Base-by-base conservation (phyloP, 2,113 vertebrate genomes). In the Pomatorhinus ruficollis region DNA sequence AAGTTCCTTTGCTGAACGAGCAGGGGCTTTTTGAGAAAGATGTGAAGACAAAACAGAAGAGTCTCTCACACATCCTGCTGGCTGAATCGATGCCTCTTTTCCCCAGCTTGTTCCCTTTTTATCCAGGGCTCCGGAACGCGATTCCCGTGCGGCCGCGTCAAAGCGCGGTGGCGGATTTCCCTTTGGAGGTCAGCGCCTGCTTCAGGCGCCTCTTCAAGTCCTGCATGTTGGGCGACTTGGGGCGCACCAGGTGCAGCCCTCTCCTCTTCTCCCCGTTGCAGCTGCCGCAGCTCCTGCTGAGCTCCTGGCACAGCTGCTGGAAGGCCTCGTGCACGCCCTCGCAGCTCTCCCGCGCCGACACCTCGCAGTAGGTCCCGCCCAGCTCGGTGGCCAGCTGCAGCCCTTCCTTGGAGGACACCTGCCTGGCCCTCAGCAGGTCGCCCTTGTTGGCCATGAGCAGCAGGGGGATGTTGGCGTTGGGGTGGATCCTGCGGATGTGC, bases 161-260 rank as follows among this genome's bases (percentile, higher is more conserved):
- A 39, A 99, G 97, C 0, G 98, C 82, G 1, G 98, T 98, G 70
- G 98, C 95, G 0, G 99, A 98, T 93, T 99, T 99, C 64, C 98
- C 99, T 96, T 98, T 99, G 63, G 99, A 99, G 64, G 98, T 99
- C 49, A 99, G 98, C 45, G 99, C 99, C 97, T 99, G 99, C 72
- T 98, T 98, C 97, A 99, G 97, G 13, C 99, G 98, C 94, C 99
- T 98, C 97, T 99, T 99, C 85, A 99, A 87, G 96, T 99, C 99
- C 93, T 99, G 99, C 99, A 99, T 99, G 94, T 99, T 99, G 47
- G 99, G 99, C 20, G 99, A 99, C 59, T 99, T 99, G 81, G 99
- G 99, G 28, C 99, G 94, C n/a, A 98, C 98, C 9, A 99, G 98
- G 91, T 99, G 99, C 30, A 99, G 98, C 8, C 99, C 98, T 40